These are phyloP conservation scores for Zosterops lateralis DNA, from an alignment of 2,113 vertebrate species.

Conservation along the genomic window DNA sequence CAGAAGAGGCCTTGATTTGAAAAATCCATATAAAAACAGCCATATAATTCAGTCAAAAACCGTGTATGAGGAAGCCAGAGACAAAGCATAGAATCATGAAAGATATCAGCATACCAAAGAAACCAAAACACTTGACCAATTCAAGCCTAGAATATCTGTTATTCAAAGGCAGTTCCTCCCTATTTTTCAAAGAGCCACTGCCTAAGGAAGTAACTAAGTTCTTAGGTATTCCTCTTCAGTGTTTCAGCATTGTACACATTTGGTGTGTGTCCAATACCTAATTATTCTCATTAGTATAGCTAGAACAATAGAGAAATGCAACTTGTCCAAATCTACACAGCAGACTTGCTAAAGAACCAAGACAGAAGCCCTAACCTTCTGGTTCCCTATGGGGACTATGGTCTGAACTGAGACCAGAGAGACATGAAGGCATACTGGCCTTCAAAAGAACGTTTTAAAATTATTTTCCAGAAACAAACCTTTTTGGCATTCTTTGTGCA, in stretches of 20 bases:
- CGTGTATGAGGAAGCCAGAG: background rate
- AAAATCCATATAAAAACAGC: background rate
- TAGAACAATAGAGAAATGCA: background rate
- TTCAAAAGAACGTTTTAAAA: background rate
- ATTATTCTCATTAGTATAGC: background rate
- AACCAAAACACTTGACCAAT: background rate
- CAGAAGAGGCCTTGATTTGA: background rate
- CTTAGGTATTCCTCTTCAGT: background rate
- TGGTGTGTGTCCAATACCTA: background rate
- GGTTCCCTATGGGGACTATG: background rate
- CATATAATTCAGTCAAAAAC: background rate
- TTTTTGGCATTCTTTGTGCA: background rate
- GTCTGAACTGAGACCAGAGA: background rate
- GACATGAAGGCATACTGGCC: accelerated
- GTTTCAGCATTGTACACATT: background rate
- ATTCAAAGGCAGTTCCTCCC: background rate
- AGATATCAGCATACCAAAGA: background rate
- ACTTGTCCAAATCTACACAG: background rate
- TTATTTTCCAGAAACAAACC: background rate
- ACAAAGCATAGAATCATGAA: background rate
- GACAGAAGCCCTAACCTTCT: background rate
- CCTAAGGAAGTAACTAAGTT: background rate
- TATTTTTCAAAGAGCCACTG: background rate
- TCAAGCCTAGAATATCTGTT: background rate
- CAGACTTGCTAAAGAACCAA: background rate